A percentile compares a stretch with the other conserved stretches of the same genome.
These are phyloP conservation scores for Drosophila crucigera DNA, from an alignment of 2,888 invertebrate species.

Conservation along the genomic window DNA sequence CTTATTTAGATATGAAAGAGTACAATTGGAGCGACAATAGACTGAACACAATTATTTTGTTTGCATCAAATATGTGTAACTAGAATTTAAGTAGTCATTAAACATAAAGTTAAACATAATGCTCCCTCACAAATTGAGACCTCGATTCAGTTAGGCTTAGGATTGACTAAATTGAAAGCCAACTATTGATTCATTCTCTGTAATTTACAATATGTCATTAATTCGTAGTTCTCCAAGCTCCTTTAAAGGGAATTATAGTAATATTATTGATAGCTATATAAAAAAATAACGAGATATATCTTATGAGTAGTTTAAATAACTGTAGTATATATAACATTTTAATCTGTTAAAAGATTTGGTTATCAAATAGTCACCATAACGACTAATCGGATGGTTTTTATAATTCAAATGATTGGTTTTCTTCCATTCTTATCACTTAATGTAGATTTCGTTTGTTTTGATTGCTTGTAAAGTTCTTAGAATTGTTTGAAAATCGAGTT, in stretches of 20 bases:
- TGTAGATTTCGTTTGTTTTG: background rate
- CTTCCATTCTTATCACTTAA: background rate
- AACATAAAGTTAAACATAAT: background rate
- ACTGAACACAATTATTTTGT: constrained; percentile 14
- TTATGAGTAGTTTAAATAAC: background rate
- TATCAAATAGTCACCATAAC: background rate
- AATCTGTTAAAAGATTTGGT: background rate
- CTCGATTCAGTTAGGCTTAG: background rate
- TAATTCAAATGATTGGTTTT: background rate
- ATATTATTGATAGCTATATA: background rate
- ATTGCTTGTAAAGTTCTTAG: background rate
- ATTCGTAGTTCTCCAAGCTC: background rate
- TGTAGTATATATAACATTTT: background rate
- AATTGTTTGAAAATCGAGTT: background rate
- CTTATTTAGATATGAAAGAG: constrained; percentile 36
- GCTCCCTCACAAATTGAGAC: background rate
- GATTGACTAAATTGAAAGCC: background rate
- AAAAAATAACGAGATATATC: background rate
- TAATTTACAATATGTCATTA: background rate
- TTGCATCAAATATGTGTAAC: background rate
- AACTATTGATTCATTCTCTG: background rate
- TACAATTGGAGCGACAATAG: constrained; percentile 39
- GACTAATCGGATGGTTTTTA: background rate
- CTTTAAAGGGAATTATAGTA: background rate
- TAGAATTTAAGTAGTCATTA: constrained; percentile 6